Conservation (phyloP, 2,888 invertebrate species). For the Drosophila quasianomalipes region DNA sequence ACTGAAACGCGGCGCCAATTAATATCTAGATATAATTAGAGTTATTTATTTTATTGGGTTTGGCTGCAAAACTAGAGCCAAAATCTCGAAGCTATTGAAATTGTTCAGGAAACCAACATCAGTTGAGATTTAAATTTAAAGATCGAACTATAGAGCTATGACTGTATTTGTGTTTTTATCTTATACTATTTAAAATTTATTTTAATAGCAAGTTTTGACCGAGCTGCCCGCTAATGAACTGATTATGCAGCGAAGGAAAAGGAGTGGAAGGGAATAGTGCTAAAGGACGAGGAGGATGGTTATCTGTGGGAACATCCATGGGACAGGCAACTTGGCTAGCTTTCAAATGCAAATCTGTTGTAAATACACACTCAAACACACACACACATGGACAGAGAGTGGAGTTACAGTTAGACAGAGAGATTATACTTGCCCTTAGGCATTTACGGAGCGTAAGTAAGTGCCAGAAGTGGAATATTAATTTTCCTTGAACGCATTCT, state of each 20-base stretch:
- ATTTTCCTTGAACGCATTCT: constrained; percentile 70
- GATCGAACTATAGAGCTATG: not conserved
- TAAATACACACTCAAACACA: constrained; percentile 32
- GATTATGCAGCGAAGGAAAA: constrained; percentile 56
- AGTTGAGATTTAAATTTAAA: not conserved
- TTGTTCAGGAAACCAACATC: not conserved
- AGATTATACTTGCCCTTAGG: constrained; percentile 69
- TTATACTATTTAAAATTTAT: constrained; percentile 15
- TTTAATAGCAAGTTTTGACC: constrained; percentile 26
- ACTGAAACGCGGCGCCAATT: not conserved
- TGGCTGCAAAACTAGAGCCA: not conserved
- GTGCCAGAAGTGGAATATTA: constrained; percentile 82
- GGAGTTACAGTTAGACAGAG: constrained; percentile 39
- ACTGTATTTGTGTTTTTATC: constrained; percentile 8
- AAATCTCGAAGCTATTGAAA: not conserved
- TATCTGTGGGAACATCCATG: not conserved
- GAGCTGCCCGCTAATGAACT: constrained; percentile 67
- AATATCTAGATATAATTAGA: not conserved
- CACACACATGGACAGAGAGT: constrained; percentile 9
- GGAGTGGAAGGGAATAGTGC: too few species aligned
- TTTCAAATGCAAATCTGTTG: constrained; percentile 68
- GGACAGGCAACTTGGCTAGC: constrained; percentile 26
- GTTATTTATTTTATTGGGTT: not conserved
- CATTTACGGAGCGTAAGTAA: constrained; percentile 77
- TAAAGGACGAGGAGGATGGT: not conserved